Conservation (phyloP, 2,888 invertebrate species). For the Leptinotarsa juncta region DNA sequence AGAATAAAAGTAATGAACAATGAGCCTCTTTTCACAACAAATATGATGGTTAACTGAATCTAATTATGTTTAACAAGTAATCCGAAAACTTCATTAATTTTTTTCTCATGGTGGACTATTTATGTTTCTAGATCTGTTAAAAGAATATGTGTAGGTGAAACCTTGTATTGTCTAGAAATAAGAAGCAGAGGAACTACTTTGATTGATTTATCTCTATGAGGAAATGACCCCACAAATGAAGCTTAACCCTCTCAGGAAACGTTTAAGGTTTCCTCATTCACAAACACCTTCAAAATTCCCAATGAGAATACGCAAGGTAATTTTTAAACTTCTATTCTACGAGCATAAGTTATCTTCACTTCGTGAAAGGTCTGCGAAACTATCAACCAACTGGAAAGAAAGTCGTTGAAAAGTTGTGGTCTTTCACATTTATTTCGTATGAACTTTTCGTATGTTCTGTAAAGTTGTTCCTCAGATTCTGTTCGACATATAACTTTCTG, state of each 20-base stretch:
- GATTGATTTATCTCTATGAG: background rate
- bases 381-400: conserved; percentile 24
- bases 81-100: no score
- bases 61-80: no score
- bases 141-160: no score
- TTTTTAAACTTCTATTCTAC: conserved; percentile 2
- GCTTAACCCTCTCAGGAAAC: background rate
- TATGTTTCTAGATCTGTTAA: no score
- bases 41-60: no score
- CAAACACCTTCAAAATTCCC: background rate
- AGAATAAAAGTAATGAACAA: no score
- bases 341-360: conserved; percentile 6
- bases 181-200: no score
- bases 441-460: conserved; percentile 24
- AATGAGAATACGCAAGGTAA: background rate
- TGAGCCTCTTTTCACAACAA: no score
- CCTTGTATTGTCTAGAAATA: no score
- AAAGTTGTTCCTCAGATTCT: conserved; percentile 19
- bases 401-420: conserved; percentile 37
- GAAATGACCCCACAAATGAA: background rate
- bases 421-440: conserved; percentile 36
- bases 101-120: no score
- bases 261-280: background rate
- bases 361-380: conserved; percentile 8
- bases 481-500: conserved; percentile 39